Evolutionary conservation across 2,113 vertebrate genomes (phyloP), one percentile per base, ranked within the genome.

Genomic region (Ia io): DNA sequence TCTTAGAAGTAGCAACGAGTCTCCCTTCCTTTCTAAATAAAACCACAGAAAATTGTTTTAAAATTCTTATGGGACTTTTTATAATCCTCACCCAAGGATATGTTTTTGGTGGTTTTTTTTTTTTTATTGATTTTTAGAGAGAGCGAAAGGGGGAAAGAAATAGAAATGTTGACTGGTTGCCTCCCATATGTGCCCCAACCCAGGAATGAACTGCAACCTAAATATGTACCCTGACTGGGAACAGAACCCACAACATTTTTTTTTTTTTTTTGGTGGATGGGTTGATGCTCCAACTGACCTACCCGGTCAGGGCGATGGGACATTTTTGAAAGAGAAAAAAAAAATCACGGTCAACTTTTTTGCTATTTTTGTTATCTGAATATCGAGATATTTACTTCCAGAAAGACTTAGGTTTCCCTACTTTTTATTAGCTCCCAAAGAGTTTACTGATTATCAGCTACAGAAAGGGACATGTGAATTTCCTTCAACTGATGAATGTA

Each of bases 21-120:
- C 32, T 65, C 40, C 70, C 37, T 94, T 20, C 8, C 28, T 95
- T 73, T 80, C 59, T 44, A 85, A 8, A 73, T 35, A 89, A 90
- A 77, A 82, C 18, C 40, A 70, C 10, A 80, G 59, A 74, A 85
- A 89, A 86, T 16, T 83, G 56, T 35, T 85, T 74, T 84, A 35
- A 90, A 70, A 96, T 35, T 56, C 96, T 88, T 88, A 61, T 35
- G 61, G 88, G 53, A 28, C 35, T 90, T 93, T 89, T 44, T 84
- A 82, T 17, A n/a, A 67, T 67, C 16, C 14, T 67, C 63, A 17
- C 63, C 30, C 32, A 67, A 17, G 63, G 32, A 8, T n/a, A 67
- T 67, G 30, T 67, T 67, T 63, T 59, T 59, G 17, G 53, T 61
- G 4, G 30, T 30, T 37, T 37, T 11, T 30, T 30, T 53, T 65